Evolutionary conservation across 2,888 invertebrate species (phyloP), one percentile per base, ranked within the genome.

Genomic region (Hydroisotoma schaefferi): DNA sequence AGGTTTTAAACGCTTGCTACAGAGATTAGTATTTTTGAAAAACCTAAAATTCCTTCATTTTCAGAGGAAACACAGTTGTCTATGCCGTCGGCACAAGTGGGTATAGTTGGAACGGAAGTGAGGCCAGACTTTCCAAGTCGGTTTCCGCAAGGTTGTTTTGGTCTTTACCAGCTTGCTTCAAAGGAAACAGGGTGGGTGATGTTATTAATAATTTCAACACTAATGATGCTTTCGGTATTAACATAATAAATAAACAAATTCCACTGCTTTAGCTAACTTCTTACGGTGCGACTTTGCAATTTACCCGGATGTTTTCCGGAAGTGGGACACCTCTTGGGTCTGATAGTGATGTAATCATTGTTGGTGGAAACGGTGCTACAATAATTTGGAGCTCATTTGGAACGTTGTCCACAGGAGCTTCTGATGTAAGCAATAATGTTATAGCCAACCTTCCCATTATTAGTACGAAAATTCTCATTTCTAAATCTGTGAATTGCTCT

Each of bases 341-440:
- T 20, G 66, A 64, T 48, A 63, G 66, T 37, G 70, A 70, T 40
- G 62, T 70, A 12, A 70, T 70, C 22, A 58, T 70, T 26, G 64
- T 68, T 1, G 58, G 52, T 2, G 53, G 59, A 2, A 60, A 58
- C 23, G 70, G 70, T 15, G 57, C 61, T 2, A 55, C 60, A n/a
- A 47, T 70, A 20, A 67, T 59, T 25, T 68, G 62, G 64, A 65
- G 61, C 10, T 61, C 70, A 1, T 62, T 63, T 23, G 60, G 59
- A n/a, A 49, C 44, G 3, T 65, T 53, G 28, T 46, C 44, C 22
- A 46, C 20, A 20, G 61, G 55, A 18, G 20, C 15, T 12, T 56
- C 46, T 57, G 28, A 57, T 23, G 54, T 59, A 54, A n/a, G n/a
- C n/a, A n/a, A n/a, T n/a, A n/a, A n/a, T n/a, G n/a, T n/a, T n/a